These are phyloP conservation scores for Hypolimnas misippus DNA, from an alignment of 2,888 invertebrate species.

Conservation along the genomic window DNA sequence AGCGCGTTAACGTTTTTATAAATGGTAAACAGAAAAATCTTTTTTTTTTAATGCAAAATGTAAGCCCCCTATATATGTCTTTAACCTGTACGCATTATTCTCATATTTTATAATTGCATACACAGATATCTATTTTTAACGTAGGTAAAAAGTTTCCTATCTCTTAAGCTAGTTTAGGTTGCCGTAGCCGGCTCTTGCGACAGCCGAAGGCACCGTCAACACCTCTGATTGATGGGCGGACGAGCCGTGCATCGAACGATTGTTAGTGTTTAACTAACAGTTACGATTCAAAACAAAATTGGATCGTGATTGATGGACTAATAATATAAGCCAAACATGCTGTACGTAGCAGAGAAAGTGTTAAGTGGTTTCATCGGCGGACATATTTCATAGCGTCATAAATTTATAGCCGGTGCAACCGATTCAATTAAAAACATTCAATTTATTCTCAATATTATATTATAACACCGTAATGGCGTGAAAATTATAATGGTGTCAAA, in stretches of 20 bases:
- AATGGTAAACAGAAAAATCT: no score
- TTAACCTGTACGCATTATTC: no score
- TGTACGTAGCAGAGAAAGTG: constrained; percentile 43
- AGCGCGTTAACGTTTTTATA: no score
- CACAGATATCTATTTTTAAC: no score
- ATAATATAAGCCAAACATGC: constrained; percentile 80
- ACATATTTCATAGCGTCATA: constrained; percentile 37
- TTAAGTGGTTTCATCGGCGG: constrained; percentile 47
- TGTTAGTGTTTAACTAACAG: constrained; percentile 81
- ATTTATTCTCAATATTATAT: not conserved
- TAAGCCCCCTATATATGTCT: no score
- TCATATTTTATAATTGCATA: no score
- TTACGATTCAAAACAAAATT: constrained; percentile 77
- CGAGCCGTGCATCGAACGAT: constrained; percentile 65
- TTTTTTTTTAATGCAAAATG: no score
- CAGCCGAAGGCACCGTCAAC: constrained; percentile 60
- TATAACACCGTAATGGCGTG: not conserved
- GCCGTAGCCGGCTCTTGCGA: constrained; percentile 47
- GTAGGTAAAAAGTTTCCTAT: not conserved
- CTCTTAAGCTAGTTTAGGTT: constrained; percentile 33
- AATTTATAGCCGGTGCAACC: constrained; percentile 20
- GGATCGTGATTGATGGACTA: constrained; percentile 82
- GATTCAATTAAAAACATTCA: constrained; percentile 8
- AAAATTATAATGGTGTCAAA: not conserved
- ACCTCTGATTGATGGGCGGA: constrained; percentile 74